Evolutionary conservation across 1,140 invertebrate species (phyloP), one percentile per base, ranked within the genome.

Genomic region (Halesus radiatus): DNA sequence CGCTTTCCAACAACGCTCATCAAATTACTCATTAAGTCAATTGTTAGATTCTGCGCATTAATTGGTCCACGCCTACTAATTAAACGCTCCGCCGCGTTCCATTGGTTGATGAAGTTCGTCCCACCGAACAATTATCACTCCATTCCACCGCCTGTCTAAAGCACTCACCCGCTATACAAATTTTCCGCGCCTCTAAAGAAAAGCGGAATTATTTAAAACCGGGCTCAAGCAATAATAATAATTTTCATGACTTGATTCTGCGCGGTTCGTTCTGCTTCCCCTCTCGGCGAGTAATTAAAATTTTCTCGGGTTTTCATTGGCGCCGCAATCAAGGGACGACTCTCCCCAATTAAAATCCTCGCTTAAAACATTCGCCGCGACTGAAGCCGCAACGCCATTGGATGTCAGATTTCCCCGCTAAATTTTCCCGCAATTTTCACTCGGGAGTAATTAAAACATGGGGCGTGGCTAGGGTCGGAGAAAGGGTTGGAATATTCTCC

Each of bases 241-340:
- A 45, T 45, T 45, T 13, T 45, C 37, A 45, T 45, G 0, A 4
- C 50, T 1, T 26, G 70, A 74, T 74, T 74, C 70, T 74, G 70
- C 70, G 70, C 70, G 50, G 6, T 29, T 50, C 23, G 22, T 54
- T 20, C 70, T 37, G 20, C 22, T 54, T n/a, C 26, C 70, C 53
- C 23, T 20, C 68, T 72, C 37, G 8, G 68, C n/a, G 15, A 16
- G 70, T 74, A 74, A 74, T 74, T 74, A 74, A 74, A 74, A 74
- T 18, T 13, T n/a, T 50, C 20, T 52, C 53, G n/a, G 18, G 1
- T 3, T 50, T 37, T 18, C n/a, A 74, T 74, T 56, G 50, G 70
- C 20, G 18, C 50, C 20, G 53, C 52, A 74, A 74, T 74, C 23
- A 74, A 29, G 70, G 70, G 70, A 74, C 54, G 70, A 15, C 15